Evolutionary conservation across 1,140 invertebrate species (phyloP).

Genomic region (Apis cerana): DNA sequence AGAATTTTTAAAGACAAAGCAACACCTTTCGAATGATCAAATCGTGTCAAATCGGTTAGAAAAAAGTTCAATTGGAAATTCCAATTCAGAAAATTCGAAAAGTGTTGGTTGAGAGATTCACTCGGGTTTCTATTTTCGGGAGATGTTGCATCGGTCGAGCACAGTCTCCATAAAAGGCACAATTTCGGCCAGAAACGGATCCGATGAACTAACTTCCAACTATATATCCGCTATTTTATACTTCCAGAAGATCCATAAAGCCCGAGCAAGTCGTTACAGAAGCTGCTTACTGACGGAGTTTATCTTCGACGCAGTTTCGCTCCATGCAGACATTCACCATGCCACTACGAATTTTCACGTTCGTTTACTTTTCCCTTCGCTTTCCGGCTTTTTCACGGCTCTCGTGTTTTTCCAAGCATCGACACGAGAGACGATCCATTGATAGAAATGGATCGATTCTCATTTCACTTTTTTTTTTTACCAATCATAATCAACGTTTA

Average conservation of each 20-base stretch:
- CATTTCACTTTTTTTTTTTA: too few species aligned
- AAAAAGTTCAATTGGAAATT: too few species aligned
- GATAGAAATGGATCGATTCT: too few species aligned
- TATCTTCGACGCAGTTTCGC: conserved; percentile 23
- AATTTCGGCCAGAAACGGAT: conserved; percentile 15
- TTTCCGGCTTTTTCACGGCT: not conserved
- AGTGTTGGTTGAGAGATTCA: too few species aligned
- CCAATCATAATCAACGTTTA: too few species aligned
- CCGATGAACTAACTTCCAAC: conserved; percentile 26
- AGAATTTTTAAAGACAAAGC: too few species aligned
- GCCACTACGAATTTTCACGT: conserved; percentile 21
- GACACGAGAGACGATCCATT: too few species aligned
- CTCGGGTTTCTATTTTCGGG: not conserved
- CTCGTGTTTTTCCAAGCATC: not conserved
- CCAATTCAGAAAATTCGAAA: too few species aligned
- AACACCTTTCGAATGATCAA: too few species aligned
- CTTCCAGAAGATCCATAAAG: conserved; percentile 40
- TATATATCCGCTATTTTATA: conserved; percentile 30
- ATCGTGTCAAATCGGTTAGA: too few species aligned
- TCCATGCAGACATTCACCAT: not conserved
- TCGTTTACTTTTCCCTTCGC: not conserved
- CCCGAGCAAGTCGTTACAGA: conserved; percentile 34
- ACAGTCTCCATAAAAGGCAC: conserved; percentile 2
- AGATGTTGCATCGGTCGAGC: conserved; percentile 6
- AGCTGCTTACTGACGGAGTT: conserved; percentile 27